phyloP scores from a whole-genome alignment of 2,113 vertebrate genomes.

The Paramormyrops kingsleyae region DNA sequence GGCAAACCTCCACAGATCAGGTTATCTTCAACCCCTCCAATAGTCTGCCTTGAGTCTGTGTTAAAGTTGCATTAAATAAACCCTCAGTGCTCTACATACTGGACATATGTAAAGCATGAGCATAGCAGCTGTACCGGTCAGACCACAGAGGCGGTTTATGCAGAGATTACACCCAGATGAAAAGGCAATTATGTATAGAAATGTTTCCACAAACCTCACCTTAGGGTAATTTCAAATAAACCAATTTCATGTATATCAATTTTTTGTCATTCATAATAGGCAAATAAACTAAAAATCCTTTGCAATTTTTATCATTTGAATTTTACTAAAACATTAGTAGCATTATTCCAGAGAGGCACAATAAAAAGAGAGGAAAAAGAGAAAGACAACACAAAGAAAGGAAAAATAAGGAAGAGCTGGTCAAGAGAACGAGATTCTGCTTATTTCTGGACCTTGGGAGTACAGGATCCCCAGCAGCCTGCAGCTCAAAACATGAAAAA shows the following conservation, averaged over 20 bases:
- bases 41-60: background rate
- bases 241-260: background rate
- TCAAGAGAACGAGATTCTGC: constrained; percentile 26
- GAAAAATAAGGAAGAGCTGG: constrained; percentile 2
- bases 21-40: background rate
- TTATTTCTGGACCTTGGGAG: constrained; percentile 35
- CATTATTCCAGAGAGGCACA: background rate
- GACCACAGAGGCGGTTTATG: background rate
- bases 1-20: background rate
- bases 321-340: background rate
- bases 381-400: background rate
- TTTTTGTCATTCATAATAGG: background rate
- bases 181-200: background rate
- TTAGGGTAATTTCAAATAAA: background rate
- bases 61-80: background rate
- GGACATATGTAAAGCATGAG: background rate
- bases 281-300: background rate
- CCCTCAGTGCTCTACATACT: background rate
- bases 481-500: constrained; percentile 34
- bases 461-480: constrained; percentile 12
- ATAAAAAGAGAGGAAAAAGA: constrained; percentile 1
- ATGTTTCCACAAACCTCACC: background rate
- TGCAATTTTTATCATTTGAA: background rate
- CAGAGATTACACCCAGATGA: background rate
- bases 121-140: background rate